Evolutionary conservation across 2,888 invertebrate species (phyloP).

Genomic region (Drosophila prolongata): DNA sequence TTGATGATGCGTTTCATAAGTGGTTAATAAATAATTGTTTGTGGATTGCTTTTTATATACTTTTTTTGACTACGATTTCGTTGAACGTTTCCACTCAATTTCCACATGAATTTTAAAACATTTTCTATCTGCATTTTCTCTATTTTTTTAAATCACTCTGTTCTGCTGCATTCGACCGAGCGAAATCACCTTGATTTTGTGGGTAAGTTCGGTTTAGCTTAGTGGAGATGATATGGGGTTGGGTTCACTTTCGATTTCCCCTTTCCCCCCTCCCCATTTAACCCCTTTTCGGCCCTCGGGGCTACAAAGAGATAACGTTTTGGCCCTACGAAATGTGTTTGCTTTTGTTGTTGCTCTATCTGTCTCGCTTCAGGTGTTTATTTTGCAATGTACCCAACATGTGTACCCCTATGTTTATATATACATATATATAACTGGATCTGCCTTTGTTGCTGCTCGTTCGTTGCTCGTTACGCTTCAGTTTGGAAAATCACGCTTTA

Average conservation of each 20-base stretch:
- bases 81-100: neutral
- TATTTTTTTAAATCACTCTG: neutral
- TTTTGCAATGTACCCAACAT: constrained; percentile 26
- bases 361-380: constrained; percentile 43
- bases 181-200: constrained; percentile 36
- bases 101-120: neutral
- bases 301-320: constrained; percentile 14
- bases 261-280: neutral
- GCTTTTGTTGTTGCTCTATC: constrained; percentile 11
- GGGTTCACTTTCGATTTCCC: constrained; percentile 31
- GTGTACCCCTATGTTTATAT: neutral
- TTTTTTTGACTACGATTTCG: neutral
- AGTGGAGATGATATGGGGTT: constrained; percentile 3
- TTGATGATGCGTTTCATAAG: constrained; percentile 7
- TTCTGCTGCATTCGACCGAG: constrained; percentile 17
- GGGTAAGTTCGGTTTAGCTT: constrained; percentile 17
- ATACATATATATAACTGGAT: neutral
- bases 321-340: constrained; percentile 16
- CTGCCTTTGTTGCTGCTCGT: constrained; percentile 20
- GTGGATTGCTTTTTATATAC: neutral
- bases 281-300: constrained; percentile 17
- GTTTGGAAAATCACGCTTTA: constrained; percentile 61
- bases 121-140: constrained; percentile 12
- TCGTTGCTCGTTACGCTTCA: constrained; percentile 53
- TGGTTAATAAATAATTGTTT: constrained; percentile 8